Conservation (phyloP, 2,113 vertebrate species). For the Neogale vison region DNA sequence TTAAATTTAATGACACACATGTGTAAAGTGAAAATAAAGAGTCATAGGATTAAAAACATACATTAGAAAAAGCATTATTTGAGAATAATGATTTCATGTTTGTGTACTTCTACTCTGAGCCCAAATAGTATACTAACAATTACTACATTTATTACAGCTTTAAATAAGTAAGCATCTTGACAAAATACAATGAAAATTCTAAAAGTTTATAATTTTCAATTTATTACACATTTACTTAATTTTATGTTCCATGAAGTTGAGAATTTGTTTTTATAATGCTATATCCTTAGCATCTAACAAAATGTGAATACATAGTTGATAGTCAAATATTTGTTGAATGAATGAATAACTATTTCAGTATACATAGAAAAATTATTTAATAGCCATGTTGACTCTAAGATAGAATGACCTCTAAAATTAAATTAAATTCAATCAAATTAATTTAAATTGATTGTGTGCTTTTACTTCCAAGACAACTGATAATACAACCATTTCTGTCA, state of each 20-base stretch:
- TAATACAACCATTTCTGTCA: background rate
- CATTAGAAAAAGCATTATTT: background rate
- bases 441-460: background rate
- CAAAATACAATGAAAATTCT: background rate
- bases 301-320: background rate
- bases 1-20: background rate
- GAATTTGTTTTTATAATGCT: background rate
- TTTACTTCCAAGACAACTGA: background rate
- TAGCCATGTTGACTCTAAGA: background rate
- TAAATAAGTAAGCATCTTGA: background rate
- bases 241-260: background rate
- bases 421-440: background rate
- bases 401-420: background rate
- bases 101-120: background rate
- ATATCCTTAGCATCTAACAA: background rate
- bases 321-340: background rate
- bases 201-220: background rate
- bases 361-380: background rate
- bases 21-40: background rate
- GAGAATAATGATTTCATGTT: background rate
- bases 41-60: background rate
- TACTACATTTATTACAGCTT: background rate
- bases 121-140: background rate
- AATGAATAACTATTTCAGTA: background rate
- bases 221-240: background rate